Base-by-base conservation (phyloP, 2,797 vertebrate genomes). In the Darevskia mixta region DNA sequence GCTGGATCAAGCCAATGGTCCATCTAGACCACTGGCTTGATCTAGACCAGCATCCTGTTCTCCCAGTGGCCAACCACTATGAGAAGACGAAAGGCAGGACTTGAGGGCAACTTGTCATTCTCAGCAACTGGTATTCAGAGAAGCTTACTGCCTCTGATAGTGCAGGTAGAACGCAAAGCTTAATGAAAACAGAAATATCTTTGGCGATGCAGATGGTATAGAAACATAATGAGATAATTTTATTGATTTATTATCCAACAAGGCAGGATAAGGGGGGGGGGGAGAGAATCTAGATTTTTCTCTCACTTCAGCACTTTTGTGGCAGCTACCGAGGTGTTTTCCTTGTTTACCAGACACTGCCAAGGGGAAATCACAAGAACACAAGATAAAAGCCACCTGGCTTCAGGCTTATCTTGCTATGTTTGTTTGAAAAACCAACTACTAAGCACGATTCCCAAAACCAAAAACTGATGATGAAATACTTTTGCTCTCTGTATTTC, bases 301-400 rank as follows among this genome's bases (percentile, higher is more conserved):
- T 91, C 91, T 87, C 86, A 90, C 27, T 85, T 89, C 79, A 80
- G 43, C 89, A 82, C 75, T 88, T 77, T 75, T 9, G 29, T 29
- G 73, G 5, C 32, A 90, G 76, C 71, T 86, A 89, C 78, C 89
- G 81, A 87, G 90, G 86, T 85, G 41, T 87, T 90, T 72, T 91
- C 69, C 82, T 82, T 89, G 82, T 83, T 93, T 94, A 94, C 90
- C 91, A 82, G 80, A 91, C 88, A 67, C 67, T 88, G 45, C 66
- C 77, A 3, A 0, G 15, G 38, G 81, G 66, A 90, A 93, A 91
- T 90, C 20, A 90, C 15, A 18, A 86, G 83, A 93, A 90, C 89
- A 89, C 29, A 61, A 8, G 67, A 73, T 66, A 81, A 87, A 71
- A 89, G 92, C 66, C 91, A 93, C 93, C 90, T 89, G 81, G 83